These are phyloP conservation scores for Rhodeus uyekii DNA, from an alignment of 2,797 vertebrate genomes.

Conservation along the genomic window DNA sequence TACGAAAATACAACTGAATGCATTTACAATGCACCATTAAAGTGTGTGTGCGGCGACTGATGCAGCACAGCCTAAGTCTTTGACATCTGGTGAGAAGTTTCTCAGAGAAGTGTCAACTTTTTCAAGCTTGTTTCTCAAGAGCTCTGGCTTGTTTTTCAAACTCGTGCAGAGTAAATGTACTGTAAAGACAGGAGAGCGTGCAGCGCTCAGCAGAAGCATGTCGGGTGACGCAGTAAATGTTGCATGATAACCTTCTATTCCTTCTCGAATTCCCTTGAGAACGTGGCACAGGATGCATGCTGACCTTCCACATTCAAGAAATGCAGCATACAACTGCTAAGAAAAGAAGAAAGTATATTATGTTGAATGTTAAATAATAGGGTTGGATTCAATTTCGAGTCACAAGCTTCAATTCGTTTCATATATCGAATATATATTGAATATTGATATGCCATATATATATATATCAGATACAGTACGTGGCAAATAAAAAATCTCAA, in stretches of 20 bases:
- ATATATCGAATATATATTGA: not conserved
- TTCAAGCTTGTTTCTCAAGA: constrained; percentile 28
- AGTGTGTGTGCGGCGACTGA: constrained; percentile 13
- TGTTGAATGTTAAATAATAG: not conserved
- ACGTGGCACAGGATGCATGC: not conserved
- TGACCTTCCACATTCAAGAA: constrained; percentile 8
- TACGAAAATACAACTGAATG: constrained; percentile 18
- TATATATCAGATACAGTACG: too few relatives aligned
- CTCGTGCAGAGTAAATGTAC: constrained; percentile 4
- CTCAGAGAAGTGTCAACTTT: not conserved
- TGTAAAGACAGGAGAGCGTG: not conserved
- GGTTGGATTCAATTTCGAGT: not conserved
- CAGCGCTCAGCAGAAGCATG: not conserved
- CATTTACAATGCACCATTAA: constrained; percentile 5
- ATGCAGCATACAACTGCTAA: not conserved
- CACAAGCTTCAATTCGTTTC: not conserved
- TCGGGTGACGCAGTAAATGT: constrained; percentile 11
- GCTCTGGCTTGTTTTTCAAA: constrained; percentile 14
- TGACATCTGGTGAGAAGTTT: constrained; percentile 32
- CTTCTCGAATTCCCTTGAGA: constrained; percentile 4
- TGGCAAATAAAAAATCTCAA: too few relatives aligned
- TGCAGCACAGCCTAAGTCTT: not conserved
- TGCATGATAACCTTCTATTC: constrained; percentile 42
- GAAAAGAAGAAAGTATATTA: not conserved
- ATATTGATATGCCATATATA: too few relatives aligned